Evolutionary conservation across 2,797 vertebrate species (phyloP), one percentile per base, ranked within the genome.

Genomic region (Hoplostethus mediterraneus): DNA sequence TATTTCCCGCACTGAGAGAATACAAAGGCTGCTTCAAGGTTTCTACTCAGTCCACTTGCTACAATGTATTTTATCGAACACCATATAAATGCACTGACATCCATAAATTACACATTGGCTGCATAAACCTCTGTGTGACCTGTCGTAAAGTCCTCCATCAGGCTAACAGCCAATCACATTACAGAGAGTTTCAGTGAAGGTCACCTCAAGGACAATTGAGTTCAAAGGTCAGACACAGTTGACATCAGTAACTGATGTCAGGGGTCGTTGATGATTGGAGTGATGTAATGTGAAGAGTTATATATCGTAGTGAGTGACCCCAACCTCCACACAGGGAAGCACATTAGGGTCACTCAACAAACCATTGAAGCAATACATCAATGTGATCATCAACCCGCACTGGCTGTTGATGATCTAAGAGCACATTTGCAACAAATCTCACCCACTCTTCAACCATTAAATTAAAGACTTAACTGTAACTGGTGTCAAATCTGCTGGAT

Each of bases 71-170:
- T 70, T 58, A 77, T 51, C 62, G 57, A 57, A 60, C 12, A 25
- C 49, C n/a, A 38, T 57, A 44, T 57, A 44, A 48, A 59, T 77
- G 68, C 75, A 65, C 56, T 64, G 9, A 9, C 73, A 68, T 31
- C 62, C 16, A 80, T 88, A 77, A 81, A 87, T 83, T 56, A 69
- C 9, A 63, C 62, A 53, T 17, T 48, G 76, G 56, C 25, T 52
- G 47, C 56, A 82, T 84, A 75, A 84, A 69, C 49, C 62, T 47
- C 12, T 73, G 76, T 28, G 63, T 70, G 83, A 33, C 57, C 57
- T 73, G 51, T 63, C 5, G 0, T 75, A 54, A 77, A 84, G 42
- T 54, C 56, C 40, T 54, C 14, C 40, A 71, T 82, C 25, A 8
- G 69, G 49, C 64, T 30, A 59, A 45, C 72, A 75, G 36, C 21